Evolutionary conservation across 2,888 invertebrate genomes (phyloP).

Genomic region (Philaethria dido): DNA sequence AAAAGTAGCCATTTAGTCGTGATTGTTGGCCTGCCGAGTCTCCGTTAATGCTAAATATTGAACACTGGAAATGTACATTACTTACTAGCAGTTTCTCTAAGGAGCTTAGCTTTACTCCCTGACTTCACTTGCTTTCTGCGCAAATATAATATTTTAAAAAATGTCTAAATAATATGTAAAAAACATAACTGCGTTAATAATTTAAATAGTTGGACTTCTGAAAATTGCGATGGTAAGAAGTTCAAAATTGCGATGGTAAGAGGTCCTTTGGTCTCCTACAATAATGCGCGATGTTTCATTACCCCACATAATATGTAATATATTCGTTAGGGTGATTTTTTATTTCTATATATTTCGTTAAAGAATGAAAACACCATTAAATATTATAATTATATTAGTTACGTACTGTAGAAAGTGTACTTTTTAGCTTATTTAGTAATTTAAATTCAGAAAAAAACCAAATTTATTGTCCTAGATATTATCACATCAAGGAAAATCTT

Average conservation of each 20-base stretch:
- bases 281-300: too few relatives aligned
- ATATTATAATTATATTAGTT: neutral
- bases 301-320: too few relatives aligned
- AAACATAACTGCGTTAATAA: too few relatives aligned
- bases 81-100: slow-evolving; percentile 11
- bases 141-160: too few relatives aligned
- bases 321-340: too few relatives aligned
- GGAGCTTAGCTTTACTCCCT: neutral
- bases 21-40: slow-evolving; percentile 58
- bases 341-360: too few relatives aligned
- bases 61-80: neutral
- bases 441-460: neutral
- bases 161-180: too few relatives aligned
- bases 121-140: neutral
- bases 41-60: slow-evolving; percentile 44
- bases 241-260: too few relatives aligned
- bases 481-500: slow-evolving; percentile 10
- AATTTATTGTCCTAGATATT: slow-evolving; percentile 2
- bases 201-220: too few relatives aligned
- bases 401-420: neutral
- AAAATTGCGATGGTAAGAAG: too few relatives aligned
- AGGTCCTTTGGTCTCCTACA: too few relatives aligned
- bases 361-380: too few relatives aligned
- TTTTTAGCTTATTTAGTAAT: neutral
- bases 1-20: slow-evolving; percentile 77